Percentiles rank a stretch among this genome's conserved stretches.
These are phyloP conservation scores for Pristionchus arcanus DNA, from an alignment of 2,888 invertebrate genomes.

Conservation along the genomic window DNA sequence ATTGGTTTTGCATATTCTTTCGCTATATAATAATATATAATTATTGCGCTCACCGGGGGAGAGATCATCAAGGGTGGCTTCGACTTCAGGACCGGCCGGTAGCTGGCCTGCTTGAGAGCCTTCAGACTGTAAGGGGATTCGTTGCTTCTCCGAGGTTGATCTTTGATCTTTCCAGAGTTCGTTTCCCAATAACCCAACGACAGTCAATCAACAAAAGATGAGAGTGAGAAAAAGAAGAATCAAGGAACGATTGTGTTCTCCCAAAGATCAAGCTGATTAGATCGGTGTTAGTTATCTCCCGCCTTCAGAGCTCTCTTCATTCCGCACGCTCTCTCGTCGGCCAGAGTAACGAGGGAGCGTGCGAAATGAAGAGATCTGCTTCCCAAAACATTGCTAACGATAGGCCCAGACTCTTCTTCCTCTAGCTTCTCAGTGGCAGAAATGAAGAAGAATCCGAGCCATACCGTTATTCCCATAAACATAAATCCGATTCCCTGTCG, in stretches of 20 bases:
- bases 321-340: neutral
- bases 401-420: too few species aligned
- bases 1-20: too few species aligned
- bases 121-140: conserved; percentile 63
- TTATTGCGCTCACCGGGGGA: conserved; percentile 62
- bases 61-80: conserved; percentile 71
- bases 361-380: neutral
- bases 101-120: conserved; percentile 65
- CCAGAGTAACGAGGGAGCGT: too few species aligned
- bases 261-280: neutral
- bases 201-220: neutral
- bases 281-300: neutral
- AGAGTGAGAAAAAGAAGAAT: neutral
- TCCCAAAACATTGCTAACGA: too few species aligned
- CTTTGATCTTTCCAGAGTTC: neutral
- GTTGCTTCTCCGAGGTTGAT: neutral
- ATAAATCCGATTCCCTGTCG: conserved; percentile 58
- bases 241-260: neutral
- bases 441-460: too few species aligned
- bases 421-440: too few species aligned
- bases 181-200: too few species aligned
- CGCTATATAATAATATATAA: too few species aligned
- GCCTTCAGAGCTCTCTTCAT: neutral
- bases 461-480: neutral
- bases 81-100: conserved; percentile 60